phyloP scores from a whole-genome alignment of 2,113 vertebrate species.

The Chloroceryle aenea region DNA sequence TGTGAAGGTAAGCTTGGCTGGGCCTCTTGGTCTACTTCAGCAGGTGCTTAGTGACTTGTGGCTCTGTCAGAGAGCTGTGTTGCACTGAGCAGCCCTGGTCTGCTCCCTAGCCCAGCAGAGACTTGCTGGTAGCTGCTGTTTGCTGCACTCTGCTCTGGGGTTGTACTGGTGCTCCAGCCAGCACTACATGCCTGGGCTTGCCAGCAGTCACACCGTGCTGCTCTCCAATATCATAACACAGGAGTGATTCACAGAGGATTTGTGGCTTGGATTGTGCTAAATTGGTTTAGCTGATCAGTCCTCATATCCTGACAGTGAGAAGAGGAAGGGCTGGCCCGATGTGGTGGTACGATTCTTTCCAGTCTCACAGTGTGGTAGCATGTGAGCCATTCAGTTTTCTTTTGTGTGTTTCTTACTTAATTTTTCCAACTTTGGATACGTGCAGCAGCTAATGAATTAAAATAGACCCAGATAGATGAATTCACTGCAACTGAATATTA shows the following conservation, averaged over 20 bases:
- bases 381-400: background rate
- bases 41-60: background rate
- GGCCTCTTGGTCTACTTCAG: background rate
- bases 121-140: background rate
- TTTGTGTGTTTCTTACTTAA: background rate
- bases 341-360: background rate
- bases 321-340: background rate
- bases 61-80: background rate
- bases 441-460: background rate
- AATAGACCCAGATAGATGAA: background rate
- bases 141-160: background rate
- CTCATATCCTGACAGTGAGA: background rate
- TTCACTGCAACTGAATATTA: constrained; percentile 13
- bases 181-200: constrained; percentile 43
- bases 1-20: constrained; percentile 83
- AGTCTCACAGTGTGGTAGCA: background rate
- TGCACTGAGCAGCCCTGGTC: background rate
- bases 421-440: background rate
- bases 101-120: background rate
- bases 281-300: background rate
- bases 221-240: background rate
- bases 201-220: background rate
- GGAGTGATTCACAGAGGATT: constrained; percentile 33
- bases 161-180: background rate
- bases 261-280: constrained; percentile 31